These are phyloP conservation scores for Helarctos malayanus DNA, from an alignment of 2,797 vertebrate genomes.

Conservation along the genomic window DNA sequence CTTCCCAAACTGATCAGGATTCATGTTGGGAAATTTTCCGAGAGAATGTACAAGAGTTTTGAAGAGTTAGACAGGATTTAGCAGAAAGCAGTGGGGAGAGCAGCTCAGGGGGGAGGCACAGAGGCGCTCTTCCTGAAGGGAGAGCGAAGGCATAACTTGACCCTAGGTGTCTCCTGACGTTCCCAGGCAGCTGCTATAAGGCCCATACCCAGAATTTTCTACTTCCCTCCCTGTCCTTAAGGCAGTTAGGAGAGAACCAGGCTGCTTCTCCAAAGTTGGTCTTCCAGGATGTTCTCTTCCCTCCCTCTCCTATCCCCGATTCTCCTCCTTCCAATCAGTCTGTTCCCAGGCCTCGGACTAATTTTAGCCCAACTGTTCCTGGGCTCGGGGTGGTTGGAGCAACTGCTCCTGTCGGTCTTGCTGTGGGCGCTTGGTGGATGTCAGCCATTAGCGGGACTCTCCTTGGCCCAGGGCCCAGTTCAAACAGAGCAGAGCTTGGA, in stretches of 20 bases:
- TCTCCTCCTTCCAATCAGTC: neutral
- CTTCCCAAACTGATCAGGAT: neutral
- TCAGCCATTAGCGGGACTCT: neutral
- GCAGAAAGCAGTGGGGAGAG: neutral
- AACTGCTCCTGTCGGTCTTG: neutral
- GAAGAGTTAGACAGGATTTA: neutral
- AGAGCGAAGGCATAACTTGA: neutral
- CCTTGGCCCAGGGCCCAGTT: neutral
- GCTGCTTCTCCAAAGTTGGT: neutral
- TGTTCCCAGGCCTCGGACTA: neutral
- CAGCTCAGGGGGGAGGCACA: neutral
- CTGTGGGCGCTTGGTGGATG: neutral
- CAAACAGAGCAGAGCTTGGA: neutral
- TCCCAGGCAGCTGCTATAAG: neutral
- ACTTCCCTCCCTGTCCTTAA: neutral
- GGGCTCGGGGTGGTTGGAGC: neutral
- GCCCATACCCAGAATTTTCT: neutral
- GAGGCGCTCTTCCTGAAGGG: neutral
- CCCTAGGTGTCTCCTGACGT: neutral
- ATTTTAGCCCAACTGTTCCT: conserved; percentile 48
- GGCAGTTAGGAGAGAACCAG: neutral
- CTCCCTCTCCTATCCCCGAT: neutral
- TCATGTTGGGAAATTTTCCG: neutral
- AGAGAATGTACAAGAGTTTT: neutral
- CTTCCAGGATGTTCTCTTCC: neutral